Evolutionary conservation across 2,113 vertebrate species (phyloP).

Genomic region (Megaceryle torquata): DNA sequence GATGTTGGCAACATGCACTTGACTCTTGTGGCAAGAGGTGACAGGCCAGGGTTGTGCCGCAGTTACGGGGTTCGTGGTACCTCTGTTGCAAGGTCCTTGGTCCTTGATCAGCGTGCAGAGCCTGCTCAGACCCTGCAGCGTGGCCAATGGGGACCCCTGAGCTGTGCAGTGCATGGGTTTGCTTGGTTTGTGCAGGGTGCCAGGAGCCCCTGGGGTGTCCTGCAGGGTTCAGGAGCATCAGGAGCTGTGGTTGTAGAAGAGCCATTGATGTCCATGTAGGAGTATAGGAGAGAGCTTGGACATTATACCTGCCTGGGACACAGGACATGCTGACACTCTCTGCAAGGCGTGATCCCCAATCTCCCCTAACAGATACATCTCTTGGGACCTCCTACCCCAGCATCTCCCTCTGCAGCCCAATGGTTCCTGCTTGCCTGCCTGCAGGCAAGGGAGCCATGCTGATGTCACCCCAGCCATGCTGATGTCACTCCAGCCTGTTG

Average conservation of each 20-base stretch:
- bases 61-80: rapidly evolving
- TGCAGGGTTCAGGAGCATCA: not conserved
- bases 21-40: not conserved
- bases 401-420: not conserved
- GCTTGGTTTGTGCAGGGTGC: not conserved
- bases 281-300: not conserved
- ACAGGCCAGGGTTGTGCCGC: rapidly evolving
- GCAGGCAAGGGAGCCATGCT: not conserved
- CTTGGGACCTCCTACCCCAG: not conserved
- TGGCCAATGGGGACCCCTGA: not conserved
- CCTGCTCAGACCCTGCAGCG: not conserved
- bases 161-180: not conserved
- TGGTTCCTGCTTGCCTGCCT: not conserved
- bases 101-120: not conserved
- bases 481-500: not conserved
- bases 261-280: not conserved
- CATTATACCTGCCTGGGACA: rapidly evolving
- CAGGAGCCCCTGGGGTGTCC: not conserved
- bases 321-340: not conserved
- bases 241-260: not conserved
- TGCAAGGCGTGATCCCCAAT: not conserved
- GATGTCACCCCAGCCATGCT: not conserved
- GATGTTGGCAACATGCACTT: not conserved
- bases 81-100: not conserved
- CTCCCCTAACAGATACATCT: not conserved